A percentile compares a stretch with the other conserved stretches of the same genome.
Evolutionary conservation across 2,888 invertebrate species (phyloP).

Genomic region (Priapulus caudatus): DNA sequence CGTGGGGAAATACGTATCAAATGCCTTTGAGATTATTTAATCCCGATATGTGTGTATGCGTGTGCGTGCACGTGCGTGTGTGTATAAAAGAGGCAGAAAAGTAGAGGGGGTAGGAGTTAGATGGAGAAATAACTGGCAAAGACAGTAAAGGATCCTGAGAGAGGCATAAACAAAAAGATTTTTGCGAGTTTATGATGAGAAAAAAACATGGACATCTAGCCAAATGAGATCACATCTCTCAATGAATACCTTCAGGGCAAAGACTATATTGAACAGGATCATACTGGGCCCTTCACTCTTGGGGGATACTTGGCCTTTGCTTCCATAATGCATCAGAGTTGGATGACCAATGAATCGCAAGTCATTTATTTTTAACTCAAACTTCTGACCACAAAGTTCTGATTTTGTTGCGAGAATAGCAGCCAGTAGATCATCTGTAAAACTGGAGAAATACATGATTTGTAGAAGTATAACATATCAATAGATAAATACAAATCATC

Average conservation of each 20-base stretch:
- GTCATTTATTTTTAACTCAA: slow-evolving; percentile 89
- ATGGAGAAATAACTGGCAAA: too few relatives aligned
- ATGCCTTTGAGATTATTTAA: too few relatives aligned
- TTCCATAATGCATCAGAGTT: slow-evolving; percentile 41
- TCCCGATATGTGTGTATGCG: too few relatives aligned
- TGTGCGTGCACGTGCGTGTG: too few relatives aligned
- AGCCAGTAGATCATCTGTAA: slow-evolving; percentile 59
- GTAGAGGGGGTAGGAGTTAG: too few relatives aligned
- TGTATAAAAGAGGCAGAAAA: too few relatives aligned
- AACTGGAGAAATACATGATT: slow-evolving; percentile 13
- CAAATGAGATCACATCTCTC: too few relatives aligned
- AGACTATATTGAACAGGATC: slow-evolving; percentile 67
- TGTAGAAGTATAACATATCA: background rate
- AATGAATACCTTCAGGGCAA: slow-evolving; percentile 41
- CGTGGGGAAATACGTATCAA: too few relatives aligned
- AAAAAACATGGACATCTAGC: too few relatives aligned
- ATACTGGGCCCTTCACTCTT: slow-evolving; percentile 30
- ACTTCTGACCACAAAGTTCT: slow-evolving; percentile 75
- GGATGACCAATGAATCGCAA: slow-evolving; percentile 91
- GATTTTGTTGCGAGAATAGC: slow-evolving; percentile 70
- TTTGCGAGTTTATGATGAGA: too few relatives aligned
- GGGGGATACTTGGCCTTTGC: slow-evolving; percentile 15
- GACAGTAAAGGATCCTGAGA: too few relatives aligned
- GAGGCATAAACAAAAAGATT: too few relatives aligned
- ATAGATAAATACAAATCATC: background rate